These are phyloP conservation scores for Girardinus metallicus DNA, from an alignment of 2,797 vertebrate genomes.

Conservation along the genomic window DNA sequence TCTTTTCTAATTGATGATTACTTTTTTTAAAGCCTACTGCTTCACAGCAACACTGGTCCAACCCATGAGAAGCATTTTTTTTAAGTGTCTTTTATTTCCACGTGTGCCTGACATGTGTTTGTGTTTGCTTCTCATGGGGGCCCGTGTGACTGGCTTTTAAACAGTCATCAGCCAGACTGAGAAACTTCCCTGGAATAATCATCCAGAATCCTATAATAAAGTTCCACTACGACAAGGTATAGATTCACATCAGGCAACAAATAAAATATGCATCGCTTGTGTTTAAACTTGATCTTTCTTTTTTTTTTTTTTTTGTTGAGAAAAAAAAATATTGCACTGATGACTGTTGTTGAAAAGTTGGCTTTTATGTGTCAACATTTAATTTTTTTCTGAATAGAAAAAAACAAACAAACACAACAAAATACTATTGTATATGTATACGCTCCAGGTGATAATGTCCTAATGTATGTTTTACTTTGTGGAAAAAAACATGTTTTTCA, in stretches of 20 bases:
- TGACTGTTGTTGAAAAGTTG: constrained; percentile 84
- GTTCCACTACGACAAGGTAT: constrained; percentile 57
- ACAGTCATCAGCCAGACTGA: constrained; percentile 52
- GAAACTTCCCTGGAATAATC: constrained; percentile 63
- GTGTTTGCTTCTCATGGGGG: constrained; percentile 57
- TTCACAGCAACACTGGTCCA: constrained; percentile 72
- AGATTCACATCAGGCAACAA: constrained; percentile 76
- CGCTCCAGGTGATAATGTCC: constrained; percentile 84
- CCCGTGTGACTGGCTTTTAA: constrained; percentile 43
- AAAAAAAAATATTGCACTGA: constrained; percentile 89
- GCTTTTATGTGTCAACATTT: constrained; percentile 81
- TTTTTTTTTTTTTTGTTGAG: constrained; percentile 47
- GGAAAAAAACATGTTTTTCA: constrained; percentile 75
- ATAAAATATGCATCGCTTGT: constrained; percentile 86
- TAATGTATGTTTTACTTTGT: constrained; percentile 82
- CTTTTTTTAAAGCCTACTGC: constrained; percentile 67
- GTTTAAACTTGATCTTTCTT: constrained; percentile 82
- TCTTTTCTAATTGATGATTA: constrained; percentile 55
- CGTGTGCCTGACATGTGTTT: constrained; percentile 23
- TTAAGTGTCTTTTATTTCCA: constrained; percentile 5
- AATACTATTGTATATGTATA: constrained; percentile 84
- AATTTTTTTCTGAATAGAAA: constrained; percentile 80
- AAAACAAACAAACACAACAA: constrained; percentile 78
- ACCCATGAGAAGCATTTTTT: constrained; percentile 64
- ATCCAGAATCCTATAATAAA: constrained; percentile 53